These are phyloP conservation scores for Hetaerina americana DNA, from an alignment of 1,140 invertebrate species.

Conservation along the genomic window DNA sequence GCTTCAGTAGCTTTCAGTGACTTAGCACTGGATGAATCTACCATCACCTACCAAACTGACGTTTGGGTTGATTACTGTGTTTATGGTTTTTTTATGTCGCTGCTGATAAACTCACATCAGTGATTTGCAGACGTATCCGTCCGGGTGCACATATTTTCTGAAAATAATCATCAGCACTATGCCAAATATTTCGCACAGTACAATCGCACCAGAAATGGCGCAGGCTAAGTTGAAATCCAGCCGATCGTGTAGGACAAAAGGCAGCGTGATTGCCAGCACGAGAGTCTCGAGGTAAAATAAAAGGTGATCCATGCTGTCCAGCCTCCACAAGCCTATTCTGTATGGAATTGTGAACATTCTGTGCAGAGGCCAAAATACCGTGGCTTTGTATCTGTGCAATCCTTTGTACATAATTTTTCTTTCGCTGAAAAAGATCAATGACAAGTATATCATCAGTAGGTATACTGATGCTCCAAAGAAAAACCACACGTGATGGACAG, in stretches of 20 bases:
- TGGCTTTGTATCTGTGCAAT: not conserved
- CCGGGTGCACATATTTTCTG: not conserved
- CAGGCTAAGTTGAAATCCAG: not conserved
- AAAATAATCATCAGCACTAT: not conserved
- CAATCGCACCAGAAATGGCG: not conserved
- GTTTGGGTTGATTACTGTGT: too few relatives aligned
- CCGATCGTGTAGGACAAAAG: not conserved
- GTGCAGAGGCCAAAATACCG: not conserved
- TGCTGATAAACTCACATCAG: too few relatives aligned
- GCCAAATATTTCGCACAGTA: not conserved
- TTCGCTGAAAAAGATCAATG: not conserved
- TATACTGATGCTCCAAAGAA: not conserved
- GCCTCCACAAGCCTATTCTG: not conserved
- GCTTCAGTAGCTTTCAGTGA: too few relatives aligned
- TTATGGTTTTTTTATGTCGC: too few relatives aligned
- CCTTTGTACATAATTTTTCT: not conserved
- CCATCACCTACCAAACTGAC: too few relatives aligned
- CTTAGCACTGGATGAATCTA: too few relatives aligned
- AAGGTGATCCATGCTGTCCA: not conserved
- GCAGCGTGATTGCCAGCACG: not conserved
- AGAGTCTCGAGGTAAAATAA: not conserved
- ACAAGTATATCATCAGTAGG: not conserved
- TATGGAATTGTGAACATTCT: not conserved
- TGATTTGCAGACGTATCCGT: not conserved
- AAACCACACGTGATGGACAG: not conserved